A percentile compares a stretch with the other conserved stretches of the same genome.
Evolutionary conservation across 2,113 vertebrate genomes (phyloP).

Genomic region (Pterophyllum scalare): DNA sequence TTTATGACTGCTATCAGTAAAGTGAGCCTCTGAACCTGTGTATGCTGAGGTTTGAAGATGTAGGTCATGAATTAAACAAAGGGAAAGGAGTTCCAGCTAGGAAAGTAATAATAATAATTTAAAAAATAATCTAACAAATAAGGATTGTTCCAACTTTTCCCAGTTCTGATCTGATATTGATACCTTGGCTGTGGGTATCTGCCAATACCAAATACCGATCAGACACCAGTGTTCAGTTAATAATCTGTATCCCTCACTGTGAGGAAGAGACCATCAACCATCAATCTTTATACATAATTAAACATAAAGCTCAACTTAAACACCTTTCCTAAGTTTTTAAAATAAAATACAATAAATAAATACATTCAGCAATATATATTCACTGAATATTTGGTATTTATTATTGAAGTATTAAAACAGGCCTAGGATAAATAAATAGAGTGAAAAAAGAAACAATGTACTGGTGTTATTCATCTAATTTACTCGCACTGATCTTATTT

Average conservation of each 20-base stretch:
- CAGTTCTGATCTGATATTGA: neutral
- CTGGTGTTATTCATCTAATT: neutral
- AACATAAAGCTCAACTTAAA: neutral
- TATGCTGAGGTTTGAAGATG: slow-evolving; percentile 13
- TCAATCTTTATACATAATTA: neutral
- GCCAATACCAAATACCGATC: neutral
- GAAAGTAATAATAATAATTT: neutral
- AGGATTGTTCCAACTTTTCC: neutral
- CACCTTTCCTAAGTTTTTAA: neutral
- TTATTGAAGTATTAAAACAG: neutral
- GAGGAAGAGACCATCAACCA: neutral
- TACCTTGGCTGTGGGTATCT: neutral
- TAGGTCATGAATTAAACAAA: slow-evolving; percentile 22
- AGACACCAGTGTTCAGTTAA: neutral
- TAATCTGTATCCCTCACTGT: neutral
- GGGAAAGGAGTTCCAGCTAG: neutral
- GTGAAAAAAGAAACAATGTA: neutral
- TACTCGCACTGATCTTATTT: neutral
- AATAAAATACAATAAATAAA: neutral
- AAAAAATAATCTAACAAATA: neutral
- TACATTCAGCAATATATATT: neutral
- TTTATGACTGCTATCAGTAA: slow-evolving; percentile 58
- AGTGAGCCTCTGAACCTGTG: slow-evolving; percentile 45
- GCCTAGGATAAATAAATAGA: neutral
- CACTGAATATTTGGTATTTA: neutral